A percentile compares a stretch with the other conserved stretches of the same genome.
These are phyloP conservation scores for Damaliscus lunatus DNA, from an alignment of 2,113 vertebrate genomes.

Conservation along the genomic window DNA sequence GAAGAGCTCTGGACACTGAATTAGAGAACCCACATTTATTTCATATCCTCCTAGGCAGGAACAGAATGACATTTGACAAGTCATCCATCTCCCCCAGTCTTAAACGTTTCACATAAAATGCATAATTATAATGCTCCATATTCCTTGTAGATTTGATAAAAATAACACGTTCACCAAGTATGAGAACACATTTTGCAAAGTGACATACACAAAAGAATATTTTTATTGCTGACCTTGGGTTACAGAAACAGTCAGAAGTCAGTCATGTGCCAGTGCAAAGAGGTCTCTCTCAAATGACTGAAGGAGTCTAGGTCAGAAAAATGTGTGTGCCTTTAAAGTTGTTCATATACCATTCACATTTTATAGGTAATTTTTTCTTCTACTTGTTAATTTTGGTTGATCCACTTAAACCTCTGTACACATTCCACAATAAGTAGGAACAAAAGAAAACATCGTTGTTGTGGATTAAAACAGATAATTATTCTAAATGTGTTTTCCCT, in stretches of 20 bases:
- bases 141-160: neutral
- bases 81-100: neutral
- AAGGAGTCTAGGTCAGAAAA: neutral
- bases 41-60: neutral
- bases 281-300: neutral
- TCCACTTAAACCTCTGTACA: constrained; percentile 16
- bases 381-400: constrained; percentile 29
- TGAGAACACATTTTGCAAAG: neutral
- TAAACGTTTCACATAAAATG: neutral
- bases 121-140: neutral
- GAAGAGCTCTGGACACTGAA: neutral
- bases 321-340: neutral
- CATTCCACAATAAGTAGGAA: constrained; percentile 30
- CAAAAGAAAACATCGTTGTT: constrained; percentile 62
- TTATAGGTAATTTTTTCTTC: constrained; percentile 24
- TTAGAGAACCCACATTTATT: neutral
- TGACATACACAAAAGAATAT: neutral
- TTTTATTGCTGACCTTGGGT: neutral
- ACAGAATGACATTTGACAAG: neutral
- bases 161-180: neutral
- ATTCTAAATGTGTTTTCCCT: constrained; percentile 69
- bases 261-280: neutral
- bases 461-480: constrained; percentile 66
- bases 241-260: neutral
- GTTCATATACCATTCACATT: neutral